A percentile compares a stretch with the other conserved stretches of the same genome.
Conservation (phyloP, 2,888 invertebrate genomes). For the Chrysomela aeneicollis region DNA sequence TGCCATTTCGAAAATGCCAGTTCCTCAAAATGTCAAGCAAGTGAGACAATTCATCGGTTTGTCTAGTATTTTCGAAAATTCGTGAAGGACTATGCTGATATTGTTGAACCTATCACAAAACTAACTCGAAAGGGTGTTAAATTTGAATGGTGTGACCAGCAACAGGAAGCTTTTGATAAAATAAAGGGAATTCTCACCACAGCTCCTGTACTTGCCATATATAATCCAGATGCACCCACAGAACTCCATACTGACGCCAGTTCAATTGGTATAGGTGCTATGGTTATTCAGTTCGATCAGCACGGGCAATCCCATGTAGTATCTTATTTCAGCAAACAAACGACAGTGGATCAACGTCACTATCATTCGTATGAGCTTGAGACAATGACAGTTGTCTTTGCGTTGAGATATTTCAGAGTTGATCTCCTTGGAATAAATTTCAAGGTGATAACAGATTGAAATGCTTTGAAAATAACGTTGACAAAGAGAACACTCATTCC, state of each 20-base stretch:
- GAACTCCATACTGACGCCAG: constrained; percentile 20
- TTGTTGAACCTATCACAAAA: too few relatives aligned
- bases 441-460: constrained; percentile 51
- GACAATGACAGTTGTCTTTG: constrained; percentile 49
- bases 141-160: constrained; percentile 31
- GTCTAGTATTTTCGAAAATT: too few relatives aligned
- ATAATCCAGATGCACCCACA: not conserved
- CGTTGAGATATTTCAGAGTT: constrained; percentile 43
- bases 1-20: too few relatives aligned
- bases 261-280: constrained; percentile 31
- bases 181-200: constrained; percentile 25
- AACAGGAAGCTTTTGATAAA: constrained; percentile 26
- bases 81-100: too few relatives aligned
- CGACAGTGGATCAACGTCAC: constrained; percentile 43
- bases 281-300: constrained; percentile 31
- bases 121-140: constrained; percentile 25
- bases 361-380: constrained; percentile 51
- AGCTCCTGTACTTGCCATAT: constrained; percentile 35
- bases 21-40: too few relatives aligned
- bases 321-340: constrained; percentile 28
- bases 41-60: too few relatives aligned
- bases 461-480: constrained; percentile 45
- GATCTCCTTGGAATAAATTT: constrained; percentile 46
- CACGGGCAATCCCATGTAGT: constrained; percentile 29
- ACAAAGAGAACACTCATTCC: constrained; percentile 48